Evolutionary conservation across 2,888 invertebrate genomes (phyloP).

Genomic region (Agriopis marginaria): DNA sequence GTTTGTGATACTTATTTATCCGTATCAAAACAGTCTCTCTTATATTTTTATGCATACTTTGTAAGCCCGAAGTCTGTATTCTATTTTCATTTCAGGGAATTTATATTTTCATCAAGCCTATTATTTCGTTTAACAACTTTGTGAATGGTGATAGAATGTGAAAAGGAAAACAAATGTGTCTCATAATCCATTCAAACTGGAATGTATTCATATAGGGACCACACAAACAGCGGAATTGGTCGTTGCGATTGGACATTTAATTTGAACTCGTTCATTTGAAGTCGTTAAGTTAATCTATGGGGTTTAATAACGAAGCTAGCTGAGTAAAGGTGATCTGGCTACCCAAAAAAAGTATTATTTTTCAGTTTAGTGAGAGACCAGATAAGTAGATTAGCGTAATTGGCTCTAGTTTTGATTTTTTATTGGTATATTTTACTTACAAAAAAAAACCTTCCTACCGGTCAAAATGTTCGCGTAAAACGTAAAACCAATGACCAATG

Average conservation of each 20-base stretch:
- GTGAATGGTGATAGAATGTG: slow-evolving; percentile 15
- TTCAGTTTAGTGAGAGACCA: no score
- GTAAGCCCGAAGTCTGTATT: not conserved
- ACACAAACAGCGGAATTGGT: slow-evolving; percentile 15
- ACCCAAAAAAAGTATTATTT: no score
- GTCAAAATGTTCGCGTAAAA: no score
- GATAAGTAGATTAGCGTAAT: no score
- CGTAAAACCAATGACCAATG: no score
- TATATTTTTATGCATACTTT: no score
- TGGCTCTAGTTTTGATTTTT: no score
- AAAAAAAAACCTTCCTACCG: no score
- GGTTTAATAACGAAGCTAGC: slow-evolving; percentile 41
- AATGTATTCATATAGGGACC: slow-evolving; percentile 7
- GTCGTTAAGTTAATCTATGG: slow-evolving; percentile 50
- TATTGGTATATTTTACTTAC: no score
- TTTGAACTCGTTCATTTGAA: slow-evolving; percentile 49
- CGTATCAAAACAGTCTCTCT: no score
- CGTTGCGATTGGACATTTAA: slow-evolving; percentile 22
- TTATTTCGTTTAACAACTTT: not conserved
- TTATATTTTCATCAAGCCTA: not conserved
- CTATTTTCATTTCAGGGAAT: not conserved
- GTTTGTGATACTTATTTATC: not conserved
- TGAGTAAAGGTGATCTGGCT: not conserved
- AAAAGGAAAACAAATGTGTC: slow-evolving; percentile 17
- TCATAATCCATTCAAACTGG: slow-evolving; percentile 20